These are phyloP conservation scores for Hippocampus barbouri DNA, from an alignment of 2,113 vertebrate species.

Conservation along the genomic window DNA sequence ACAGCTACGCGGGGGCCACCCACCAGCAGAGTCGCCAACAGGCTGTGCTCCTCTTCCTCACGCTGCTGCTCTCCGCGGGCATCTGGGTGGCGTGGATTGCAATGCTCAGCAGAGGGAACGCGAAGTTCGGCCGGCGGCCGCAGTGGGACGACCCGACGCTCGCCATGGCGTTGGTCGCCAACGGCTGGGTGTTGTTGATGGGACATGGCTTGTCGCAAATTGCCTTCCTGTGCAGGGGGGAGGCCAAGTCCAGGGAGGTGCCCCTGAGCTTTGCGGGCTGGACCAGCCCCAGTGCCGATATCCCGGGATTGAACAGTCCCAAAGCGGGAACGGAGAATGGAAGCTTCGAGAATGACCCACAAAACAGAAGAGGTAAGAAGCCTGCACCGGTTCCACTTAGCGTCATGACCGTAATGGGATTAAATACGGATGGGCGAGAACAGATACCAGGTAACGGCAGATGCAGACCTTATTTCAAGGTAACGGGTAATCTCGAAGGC, in stretches of 20 bases:
- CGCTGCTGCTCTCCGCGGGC: constrained; percentile 73
- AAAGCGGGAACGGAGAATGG: constrained; percentile 64
- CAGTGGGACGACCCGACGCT: constrained; percentile 84
- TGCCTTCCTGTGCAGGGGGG: constrained; percentile 69
- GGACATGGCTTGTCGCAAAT: constrained; percentile 78
- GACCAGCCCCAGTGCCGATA: constrained; percentile 53
- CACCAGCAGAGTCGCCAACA: constrained; percentile 72
- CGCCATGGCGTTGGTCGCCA: constrained; percentile 79
- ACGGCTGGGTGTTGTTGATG: constrained; percentile 84
- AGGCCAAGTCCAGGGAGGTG: constrained; percentile 39
- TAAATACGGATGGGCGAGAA: no score
- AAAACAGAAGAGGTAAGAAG: constrained; percentile 56
- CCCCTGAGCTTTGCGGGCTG: constrained; percentile 66
- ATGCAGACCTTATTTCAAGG: no score
- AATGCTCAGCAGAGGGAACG: constrained; percentile 76
- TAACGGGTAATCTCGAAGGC: no score
- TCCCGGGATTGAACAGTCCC: constrained; percentile 35
- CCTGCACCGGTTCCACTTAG: not conserved
- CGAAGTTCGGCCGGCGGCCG: not conserved
- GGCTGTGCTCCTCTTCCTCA: constrained; percentile 72
- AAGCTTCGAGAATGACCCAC: constrained; percentile 61
- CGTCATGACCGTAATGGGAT: not conserved
- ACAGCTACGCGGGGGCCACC: constrained; percentile 50
- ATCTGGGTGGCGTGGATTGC: constrained; percentile 88
- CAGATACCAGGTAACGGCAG: no score